Evolutionary conservation across 2,797 vertebrate genomes (phyloP).

Genomic region (Poeciliopsis turneri): DNA sequence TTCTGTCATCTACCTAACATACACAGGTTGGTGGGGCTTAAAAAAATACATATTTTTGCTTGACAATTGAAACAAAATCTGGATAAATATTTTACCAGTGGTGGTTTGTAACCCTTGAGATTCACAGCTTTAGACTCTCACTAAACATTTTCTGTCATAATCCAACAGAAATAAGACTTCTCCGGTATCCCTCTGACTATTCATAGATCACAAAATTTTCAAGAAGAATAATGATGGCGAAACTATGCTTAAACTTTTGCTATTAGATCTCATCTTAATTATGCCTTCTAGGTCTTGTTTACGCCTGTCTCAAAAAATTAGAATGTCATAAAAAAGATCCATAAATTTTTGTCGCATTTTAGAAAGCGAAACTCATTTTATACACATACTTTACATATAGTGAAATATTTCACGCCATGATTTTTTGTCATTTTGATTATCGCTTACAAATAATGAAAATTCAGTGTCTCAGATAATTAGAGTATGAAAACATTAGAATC

Average conservation of each 20-base stretch:
- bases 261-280: not conserved
- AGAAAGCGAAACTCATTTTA: not conserved
- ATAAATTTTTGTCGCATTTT: not conserved
- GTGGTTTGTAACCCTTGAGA: not conserved
- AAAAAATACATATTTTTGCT: not conserved
- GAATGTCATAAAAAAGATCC: not conserved
- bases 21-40: constrained; percentile 84
- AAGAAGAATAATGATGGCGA: not conserved
- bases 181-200: not conserved
- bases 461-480: not conserved
- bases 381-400: not conserved
- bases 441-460: not conserved
- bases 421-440: not conserved
- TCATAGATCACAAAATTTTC: not conserved
- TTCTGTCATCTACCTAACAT: constrained; percentile 95
- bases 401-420: not conserved
- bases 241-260: not conserved
- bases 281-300: not conserved
- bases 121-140: not conserved
- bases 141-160: not conserved
- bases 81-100: not conserved
- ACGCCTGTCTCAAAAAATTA: not conserved
- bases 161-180: not conserved
- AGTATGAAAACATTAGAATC: not conserved
- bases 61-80: not conserved